Percentiles rank a stretch among this genome's conserved stretches.
These are phyloP conservation scores for Drosophila antonietae DNA, from an alignment of 2,888 invertebrate species.

Conservation along the genomic window DNA sequence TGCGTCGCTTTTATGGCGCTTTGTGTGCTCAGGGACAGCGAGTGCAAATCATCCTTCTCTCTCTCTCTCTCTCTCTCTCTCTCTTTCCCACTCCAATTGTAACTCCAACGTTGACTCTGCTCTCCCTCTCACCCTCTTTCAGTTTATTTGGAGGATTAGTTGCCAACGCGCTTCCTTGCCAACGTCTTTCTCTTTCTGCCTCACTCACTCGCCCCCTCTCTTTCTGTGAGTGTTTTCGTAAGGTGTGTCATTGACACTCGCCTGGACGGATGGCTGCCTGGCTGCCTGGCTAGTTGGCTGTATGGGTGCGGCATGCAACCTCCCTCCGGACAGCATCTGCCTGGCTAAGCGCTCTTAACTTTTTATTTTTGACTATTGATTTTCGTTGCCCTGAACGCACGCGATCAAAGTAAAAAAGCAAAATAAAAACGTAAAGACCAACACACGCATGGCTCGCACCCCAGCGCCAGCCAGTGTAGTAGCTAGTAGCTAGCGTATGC, in stretches of 20 bases:
- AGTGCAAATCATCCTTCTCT: background rate
- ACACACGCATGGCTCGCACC: slow-evolving; percentile 53
- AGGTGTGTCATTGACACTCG: slow-evolving; percentile 74
- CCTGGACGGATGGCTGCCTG: slow-evolving; percentile 13
- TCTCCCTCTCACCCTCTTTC: background rate
- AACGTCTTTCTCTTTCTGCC: slow-evolving; percentile 1
- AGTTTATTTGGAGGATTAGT: slow-evolving; percentile 48
- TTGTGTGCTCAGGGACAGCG: slow-evolving; percentile 39
- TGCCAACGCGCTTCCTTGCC: slow-evolving; percentile 49
- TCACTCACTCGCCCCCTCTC: background rate
- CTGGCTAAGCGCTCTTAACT: slow-evolving; percentile 17
- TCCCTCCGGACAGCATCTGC: slow-evolving; percentile 50
- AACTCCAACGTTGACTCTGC: slow-evolving; percentile 29
- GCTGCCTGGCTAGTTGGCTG: slow-evolving; percentile 9
- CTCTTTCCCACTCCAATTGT: slow-evolving; percentile 1
- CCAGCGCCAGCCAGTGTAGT: background rate
- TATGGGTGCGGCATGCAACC: slow-evolving; percentile 62
- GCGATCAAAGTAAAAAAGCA: slow-evolving; percentile 53
- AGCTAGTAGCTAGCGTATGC: background rate
- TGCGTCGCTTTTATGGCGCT: slow-evolving; percentile 34
- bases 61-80: background rate
- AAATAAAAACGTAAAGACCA: slow-evolving; percentile 9
- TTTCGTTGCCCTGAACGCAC: slow-evolving; percentile 55
- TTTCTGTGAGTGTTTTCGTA: slow-evolving; percentile 27
- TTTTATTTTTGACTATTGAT: slow-evolving; percentile 67